A percentile compares a stretch with the other conserved stretches of the same genome.
Evolutionary conservation across 2,113 vertebrate genomes (phyloP).

Genomic region (Ellobius talpinus): DNA sequence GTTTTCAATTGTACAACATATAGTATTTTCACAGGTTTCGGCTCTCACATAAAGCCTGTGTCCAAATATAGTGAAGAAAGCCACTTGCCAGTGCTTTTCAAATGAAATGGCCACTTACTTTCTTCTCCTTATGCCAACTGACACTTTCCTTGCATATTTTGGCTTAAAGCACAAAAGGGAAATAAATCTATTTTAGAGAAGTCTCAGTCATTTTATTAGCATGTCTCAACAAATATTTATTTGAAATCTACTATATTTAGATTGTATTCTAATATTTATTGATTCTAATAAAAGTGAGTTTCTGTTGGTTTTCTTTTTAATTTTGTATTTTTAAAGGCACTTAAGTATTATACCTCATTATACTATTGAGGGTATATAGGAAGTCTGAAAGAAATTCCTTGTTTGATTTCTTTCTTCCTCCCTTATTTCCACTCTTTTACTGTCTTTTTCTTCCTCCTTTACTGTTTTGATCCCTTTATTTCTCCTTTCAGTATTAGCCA

Average conservation of each 20-base stretch:
- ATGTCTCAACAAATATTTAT: slow-evolving; percentile 36
- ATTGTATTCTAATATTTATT: neutral
- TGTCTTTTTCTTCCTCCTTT: neutral
- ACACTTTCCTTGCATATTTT: slow-evolving; percentile 15
- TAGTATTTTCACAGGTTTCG: slow-evolving; percentile 77
- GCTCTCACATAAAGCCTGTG: slow-evolving; percentile 37
- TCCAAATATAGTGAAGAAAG: slow-evolving; percentile 27
- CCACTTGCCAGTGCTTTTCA: slow-evolving; percentile 58
- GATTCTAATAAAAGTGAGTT: neutral
- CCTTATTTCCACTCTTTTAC: neutral
- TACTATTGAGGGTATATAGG: neutral
- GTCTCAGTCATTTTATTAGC: neutral
- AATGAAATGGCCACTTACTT: slow-evolving; percentile 46
- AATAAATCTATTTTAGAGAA: neutral
- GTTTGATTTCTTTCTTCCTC: neutral
- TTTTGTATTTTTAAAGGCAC: neutral
- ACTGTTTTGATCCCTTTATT: neutral
- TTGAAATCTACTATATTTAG: neutral
- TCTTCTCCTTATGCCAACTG: neutral
- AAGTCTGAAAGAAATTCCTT: neutral
- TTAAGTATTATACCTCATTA: neutral
- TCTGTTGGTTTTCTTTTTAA: neutral
- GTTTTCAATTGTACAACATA: slow-evolving; percentile 66
- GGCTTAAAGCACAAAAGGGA: neutral
- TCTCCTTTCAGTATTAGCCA: neutral